These are phyloP conservation scores for Protobothrops mucrosquamatus DNA, from an alignment of 2,113 vertebrate genomes.

Conservation along the genomic window DNA sequence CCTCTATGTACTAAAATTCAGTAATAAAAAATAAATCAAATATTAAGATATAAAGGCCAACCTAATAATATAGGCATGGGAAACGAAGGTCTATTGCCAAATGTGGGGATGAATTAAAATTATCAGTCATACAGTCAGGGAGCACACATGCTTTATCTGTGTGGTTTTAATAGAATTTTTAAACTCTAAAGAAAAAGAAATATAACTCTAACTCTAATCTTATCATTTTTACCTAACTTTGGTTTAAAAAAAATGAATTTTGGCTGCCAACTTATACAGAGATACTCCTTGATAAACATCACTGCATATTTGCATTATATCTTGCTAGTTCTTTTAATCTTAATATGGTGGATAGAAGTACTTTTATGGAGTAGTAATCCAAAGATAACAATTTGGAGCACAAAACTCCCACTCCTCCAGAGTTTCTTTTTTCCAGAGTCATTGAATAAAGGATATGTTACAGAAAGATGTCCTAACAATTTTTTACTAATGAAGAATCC, in stretches of 20 bases:
- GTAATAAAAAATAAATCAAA: neutral
- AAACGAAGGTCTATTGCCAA: neutral
- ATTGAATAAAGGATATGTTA: neutral
- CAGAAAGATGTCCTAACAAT: neutral
- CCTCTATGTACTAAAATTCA: neutral
- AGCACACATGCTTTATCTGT: neutral
- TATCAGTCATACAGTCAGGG: neutral
- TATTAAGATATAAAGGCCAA: neutral
- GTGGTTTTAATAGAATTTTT: neutral
- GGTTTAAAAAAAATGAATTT: neutral
- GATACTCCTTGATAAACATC: neutral
- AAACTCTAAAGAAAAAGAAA: neutral
- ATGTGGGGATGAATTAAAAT: neutral
- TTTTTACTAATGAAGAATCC: slow-evolving; percentile 19
- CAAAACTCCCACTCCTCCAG: neutral
- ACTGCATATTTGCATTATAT: neutral
- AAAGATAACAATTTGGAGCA: neutral
- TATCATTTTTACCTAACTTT: neutral
- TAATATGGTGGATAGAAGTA: neutral
- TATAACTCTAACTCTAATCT: neutral
- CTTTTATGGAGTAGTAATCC: neutral
- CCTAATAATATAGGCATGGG: neutral
- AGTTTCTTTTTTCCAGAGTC: neutral
- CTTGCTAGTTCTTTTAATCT: neutral
- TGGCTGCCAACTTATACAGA: neutral